phyloP scores from a whole-genome alignment of 2,113 vertebrate genomes.

The Elgaria multicarinata region DNA sequence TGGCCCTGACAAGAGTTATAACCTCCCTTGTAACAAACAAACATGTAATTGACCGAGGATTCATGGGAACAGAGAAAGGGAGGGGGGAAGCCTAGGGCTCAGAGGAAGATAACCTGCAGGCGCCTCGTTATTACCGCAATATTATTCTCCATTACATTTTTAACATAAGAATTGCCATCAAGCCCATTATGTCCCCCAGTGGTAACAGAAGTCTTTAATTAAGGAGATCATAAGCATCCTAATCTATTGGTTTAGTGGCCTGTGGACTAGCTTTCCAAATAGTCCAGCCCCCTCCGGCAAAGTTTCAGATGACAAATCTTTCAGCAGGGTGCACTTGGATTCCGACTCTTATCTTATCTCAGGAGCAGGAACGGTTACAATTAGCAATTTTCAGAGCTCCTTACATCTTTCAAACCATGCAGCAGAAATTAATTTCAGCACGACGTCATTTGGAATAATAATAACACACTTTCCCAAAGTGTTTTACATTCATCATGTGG shows the following conservation, averaged over 20 bases:
- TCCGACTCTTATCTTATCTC: constrained; percentile 63
- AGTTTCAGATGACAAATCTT: constrained; percentile 49
- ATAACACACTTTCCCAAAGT: constrained; percentile 73
- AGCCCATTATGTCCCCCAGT: not conserved
- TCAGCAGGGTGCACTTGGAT: constrained; percentile 32
- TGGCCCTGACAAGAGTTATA: not conserved
- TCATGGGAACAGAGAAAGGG: not conserved
- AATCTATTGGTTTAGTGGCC: constrained; percentile 42
- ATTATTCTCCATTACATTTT: constrained; percentile 8
- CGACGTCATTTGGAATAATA: constrained; percentile 81
- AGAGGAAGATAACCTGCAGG: not conserved
- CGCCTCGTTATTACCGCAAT: not conserved
- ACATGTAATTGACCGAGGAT: not conserved
- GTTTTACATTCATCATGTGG: constrained; percentile 69
- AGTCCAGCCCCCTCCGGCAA: constrained; percentile 39
- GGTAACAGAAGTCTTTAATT: constrained; percentile 51
- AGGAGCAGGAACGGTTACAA: constrained; percentile 61
- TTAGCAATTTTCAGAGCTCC: constrained; percentile 71
- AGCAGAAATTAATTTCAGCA: constrained; percentile 76
- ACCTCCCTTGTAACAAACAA: not conserved
- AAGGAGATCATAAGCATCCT: not conserved
- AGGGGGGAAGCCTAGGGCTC: constrained; percentile 21
- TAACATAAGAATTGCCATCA: constrained; percentile 15
- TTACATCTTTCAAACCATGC: constrained; percentile 69
- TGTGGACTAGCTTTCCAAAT: constrained; percentile 31